These are phyloP conservation scores for Sterrhoptilus dennistouni DNA, from an alignment of 2,113 vertebrate genomes.

Conservation along the genomic window DNA sequence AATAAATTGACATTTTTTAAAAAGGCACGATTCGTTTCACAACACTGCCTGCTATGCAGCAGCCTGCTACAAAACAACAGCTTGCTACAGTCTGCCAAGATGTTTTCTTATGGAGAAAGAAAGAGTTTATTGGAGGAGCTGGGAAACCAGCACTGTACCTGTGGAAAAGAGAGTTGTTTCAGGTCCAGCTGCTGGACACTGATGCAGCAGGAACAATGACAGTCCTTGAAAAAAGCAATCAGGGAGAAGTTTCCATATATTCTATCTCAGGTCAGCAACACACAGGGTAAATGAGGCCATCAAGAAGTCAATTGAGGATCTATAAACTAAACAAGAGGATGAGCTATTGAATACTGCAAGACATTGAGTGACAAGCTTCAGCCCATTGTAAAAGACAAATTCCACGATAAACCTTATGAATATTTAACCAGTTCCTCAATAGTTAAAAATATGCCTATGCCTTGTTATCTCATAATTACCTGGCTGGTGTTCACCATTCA, in stretches of 20 bases:
- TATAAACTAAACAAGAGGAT: constrained; percentile 12
- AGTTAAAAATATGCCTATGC: not conserved
- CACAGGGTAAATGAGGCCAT: not conserved
- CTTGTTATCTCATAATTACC: not conserved
- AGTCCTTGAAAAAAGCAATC: not conserved
- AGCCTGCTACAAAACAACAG: not conserved
- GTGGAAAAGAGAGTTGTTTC: not conserved
- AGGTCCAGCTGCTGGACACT: not conserved
- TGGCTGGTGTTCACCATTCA: not conserved
- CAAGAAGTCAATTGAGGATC: not conserved
- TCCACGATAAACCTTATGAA: not conserved
- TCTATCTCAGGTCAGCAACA: not conserved
- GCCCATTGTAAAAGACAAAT: not conserved
- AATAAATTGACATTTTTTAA: not conserved
- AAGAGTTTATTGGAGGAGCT: not conserved
- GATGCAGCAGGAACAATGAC: not conserved
- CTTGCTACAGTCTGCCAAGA: not conserved
- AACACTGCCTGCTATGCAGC: not conserved
- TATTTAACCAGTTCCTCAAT: not conserved
- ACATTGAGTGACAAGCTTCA: not conserved
- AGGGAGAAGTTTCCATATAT: not conserved
- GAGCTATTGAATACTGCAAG: not conserved
- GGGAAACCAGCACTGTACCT: not conserved
- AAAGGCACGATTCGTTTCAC: not conserved
- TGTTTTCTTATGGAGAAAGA: not conserved